Percentiles rank a stretch among this genome's conserved stretches.
Evolutionary conservation across 1,140 invertebrate species (phyloP).

Genomic region (Saxidomus purpurata): DNA sequence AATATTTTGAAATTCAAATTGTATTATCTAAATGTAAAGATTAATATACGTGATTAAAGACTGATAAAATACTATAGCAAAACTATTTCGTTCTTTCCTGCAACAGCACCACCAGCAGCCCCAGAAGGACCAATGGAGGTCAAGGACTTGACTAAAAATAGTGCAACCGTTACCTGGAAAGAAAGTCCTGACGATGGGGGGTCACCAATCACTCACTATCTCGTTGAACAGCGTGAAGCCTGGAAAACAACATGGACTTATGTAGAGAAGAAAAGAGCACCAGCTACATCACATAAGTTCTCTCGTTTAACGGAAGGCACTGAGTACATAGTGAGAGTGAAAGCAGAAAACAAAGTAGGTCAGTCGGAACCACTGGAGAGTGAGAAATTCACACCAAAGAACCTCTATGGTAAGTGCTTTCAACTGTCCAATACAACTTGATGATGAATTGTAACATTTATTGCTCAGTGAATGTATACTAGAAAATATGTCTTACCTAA

Average conservation of each 20-base stretch:
- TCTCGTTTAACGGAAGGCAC: constrained; percentile 90
- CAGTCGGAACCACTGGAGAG: constrained; percentile 89
- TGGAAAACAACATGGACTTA: constrained; percentile 81
- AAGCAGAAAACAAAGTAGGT: constrained; percentile 84
- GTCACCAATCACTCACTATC: constrained; percentile 97
- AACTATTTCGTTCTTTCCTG: background rate
- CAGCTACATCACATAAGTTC: constrained; percentile 65
- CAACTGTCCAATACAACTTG: too few relatives aligned
- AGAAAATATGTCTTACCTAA: too few relatives aligned
- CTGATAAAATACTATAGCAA: too few relatives aligned
- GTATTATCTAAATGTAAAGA: too few relatives aligned
- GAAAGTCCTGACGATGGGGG: constrained; percentile 97
- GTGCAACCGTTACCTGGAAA: constrained; percentile 97
- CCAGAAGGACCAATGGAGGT: constrained; percentile 97
- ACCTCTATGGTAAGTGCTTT: constrained; percentile 94
- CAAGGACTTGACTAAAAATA: constrained; percentile 96
- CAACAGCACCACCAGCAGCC: constrained; percentile 89
- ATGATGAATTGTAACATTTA: too few relatives aligned
- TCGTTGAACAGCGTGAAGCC: constrained; percentile 93
- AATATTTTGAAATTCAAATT: too few relatives aligned
- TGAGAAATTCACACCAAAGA: constrained; percentile 95
- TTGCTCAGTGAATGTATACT: too few relatives aligned
- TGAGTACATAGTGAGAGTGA: constrained; percentile 88
- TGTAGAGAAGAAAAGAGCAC: constrained; percentile 64
- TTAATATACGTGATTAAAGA: too few relatives aligned